phyloP scores from a whole-genome alignment of 1,140 invertebrate genomes.

The Mamestra configurata region DNA sequence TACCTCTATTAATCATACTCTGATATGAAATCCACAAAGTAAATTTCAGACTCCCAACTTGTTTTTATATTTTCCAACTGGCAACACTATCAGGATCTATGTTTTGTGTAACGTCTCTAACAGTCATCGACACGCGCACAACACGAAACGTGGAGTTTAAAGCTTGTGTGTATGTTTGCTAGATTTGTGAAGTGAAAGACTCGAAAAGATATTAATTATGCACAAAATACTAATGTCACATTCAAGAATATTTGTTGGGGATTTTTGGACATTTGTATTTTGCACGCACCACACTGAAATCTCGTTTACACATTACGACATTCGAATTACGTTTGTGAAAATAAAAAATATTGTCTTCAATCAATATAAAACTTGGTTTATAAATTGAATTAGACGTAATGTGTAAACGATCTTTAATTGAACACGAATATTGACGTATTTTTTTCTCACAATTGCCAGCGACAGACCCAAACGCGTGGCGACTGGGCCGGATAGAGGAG shows the following conservation, averaged over 20 bases:
- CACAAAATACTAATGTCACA: conserved; percentile 1
- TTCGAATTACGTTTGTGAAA: not conserved
- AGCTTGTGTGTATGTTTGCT: conserved; percentile 55
- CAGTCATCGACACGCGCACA: conserved; percentile 56
- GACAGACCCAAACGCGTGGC: conserved; percentile 93
- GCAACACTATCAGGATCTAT: conserved; percentile 20
- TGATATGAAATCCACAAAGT: not conserved
- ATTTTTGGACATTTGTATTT: conserved; percentile 3
- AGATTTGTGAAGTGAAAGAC: conserved; percentile 37
- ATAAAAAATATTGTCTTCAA: not conserved
- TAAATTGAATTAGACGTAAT: not conserved
- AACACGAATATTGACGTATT: not conserved
- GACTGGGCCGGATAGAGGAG: conserved; percentile 94
- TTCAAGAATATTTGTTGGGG: not conserved
- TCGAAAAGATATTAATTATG: too few relatives aligned
- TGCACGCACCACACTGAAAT: conserved; percentile 10
- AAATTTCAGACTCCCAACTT: conserved; percentile 38
- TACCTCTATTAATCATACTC: too few relatives aligned
- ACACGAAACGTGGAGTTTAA: conserved; percentile 47
- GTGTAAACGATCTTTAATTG: not conserved
- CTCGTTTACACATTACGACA: conserved; percentile 10
- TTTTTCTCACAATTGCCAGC: conserved; percentile 79
- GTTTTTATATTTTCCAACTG: conserved; percentile 26
- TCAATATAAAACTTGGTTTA: not conserved
- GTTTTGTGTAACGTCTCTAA: conserved; percentile 41